These are phyloP conservation scores for Drosophila greeni DNA, from an alignment of 2,888 invertebrate species.

Conservation along the genomic window DNA sequence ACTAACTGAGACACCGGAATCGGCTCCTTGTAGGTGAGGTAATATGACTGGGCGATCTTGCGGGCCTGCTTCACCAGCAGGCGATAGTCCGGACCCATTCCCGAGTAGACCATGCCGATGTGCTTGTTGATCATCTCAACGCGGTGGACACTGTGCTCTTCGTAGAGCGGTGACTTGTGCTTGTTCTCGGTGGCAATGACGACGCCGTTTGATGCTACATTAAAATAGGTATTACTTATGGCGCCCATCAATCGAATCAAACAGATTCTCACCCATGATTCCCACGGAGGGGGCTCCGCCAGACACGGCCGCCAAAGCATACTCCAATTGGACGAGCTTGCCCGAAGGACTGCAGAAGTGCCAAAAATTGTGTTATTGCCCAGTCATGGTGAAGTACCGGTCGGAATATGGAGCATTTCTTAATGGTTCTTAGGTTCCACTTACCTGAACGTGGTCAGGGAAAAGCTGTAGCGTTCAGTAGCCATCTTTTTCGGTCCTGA, in stretches of 20 bases:
- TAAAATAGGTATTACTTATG: neutral
- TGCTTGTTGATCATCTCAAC: conserved; percentile 97
- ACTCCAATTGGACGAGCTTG: conserved; percentile 99
- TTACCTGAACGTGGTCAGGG: conserved; percentile 87
- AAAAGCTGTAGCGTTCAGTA: conserved; percentile 97
- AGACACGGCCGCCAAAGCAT: conserved; percentile 98
- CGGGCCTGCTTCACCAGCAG: conserved; percentile 93
- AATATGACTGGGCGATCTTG: conserved; percentile 97
- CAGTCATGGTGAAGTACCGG: conserved; percentile 66
- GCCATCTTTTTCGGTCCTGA: conserved; percentile 82
- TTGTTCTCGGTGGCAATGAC: conserved; percentile 99
- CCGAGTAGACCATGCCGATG: conserved; percentile 98
- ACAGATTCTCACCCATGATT: conserved; percentile 87
- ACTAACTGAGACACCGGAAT: conserved; percentile 98
- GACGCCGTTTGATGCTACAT: conserved; percentile 95
- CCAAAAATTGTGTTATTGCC: conserved; percentile 46
- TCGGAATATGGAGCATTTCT: neutral
- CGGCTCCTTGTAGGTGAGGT: conserved; percentile 92
- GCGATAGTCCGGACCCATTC: conserved; percentile 95
- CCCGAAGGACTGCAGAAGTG: conserved; percentile 92
- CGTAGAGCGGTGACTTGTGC: conserved; percentile 96
- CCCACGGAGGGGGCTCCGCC: conserved; percentile 99
- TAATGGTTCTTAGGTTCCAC: conserved; percentile 9
- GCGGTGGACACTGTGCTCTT: conserved; percentile 97
- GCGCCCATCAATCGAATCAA: neutral